Evolutionary conservation across 2,113 vertebrate genomes (phyloP).

Genomic region (Hymenochirus boettgeri): DNA sequence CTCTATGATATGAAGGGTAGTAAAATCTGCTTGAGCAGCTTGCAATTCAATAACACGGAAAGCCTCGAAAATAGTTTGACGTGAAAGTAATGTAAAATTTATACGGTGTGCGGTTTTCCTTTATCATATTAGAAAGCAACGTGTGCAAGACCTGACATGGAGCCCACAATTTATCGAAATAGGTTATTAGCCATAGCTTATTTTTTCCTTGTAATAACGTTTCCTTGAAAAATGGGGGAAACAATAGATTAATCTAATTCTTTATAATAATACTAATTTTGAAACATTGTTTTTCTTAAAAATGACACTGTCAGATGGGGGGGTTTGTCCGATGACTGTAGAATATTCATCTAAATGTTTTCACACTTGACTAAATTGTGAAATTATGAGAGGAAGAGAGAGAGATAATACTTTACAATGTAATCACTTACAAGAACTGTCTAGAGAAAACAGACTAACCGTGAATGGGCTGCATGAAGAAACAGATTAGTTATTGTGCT

Average conservation of each 20-base stretch:
- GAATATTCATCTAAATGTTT: constrained; percentile 3
- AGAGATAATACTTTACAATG: constrained; percentile 1
- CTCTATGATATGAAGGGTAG: background rate
- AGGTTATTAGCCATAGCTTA: background rate
- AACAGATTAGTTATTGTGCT: constrained; percentile 4
- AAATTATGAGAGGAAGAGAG: constrained; percentile 10
- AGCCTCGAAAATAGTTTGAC: constrained; percentile 2
- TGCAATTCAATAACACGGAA: background rate
- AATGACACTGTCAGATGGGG: constrained; percentile 6
- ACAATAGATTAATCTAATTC: too few species aligned
- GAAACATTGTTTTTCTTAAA: constrained; percentile 6
- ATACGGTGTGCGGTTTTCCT: background rate
- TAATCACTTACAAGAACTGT: constrained; percentile 5
- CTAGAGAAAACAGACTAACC: background rate
- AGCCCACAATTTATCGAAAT: background rate
- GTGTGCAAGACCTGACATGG: background rate
- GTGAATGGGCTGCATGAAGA: background rate
- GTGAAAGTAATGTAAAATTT: constrained; percentile 4
- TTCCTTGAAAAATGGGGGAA: constrained; percentile 2
- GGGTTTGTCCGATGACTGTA: constrained; percentile 6
- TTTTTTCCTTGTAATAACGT: background rate
- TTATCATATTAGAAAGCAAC: constrained; percentile 6
- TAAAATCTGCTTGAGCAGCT: background rate
- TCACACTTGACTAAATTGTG: constrained; percentile 2
- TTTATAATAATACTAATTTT: too few species aligned